A percentile compares a stretch with the other conserved stretches of the same genome.
These are phyloP conservation scores for Sus scrofa DNA, from an alignment of 2,113 vertebrate genomes.

Conservation along the genomic window T2T-Sscrofa CM000817.6:164345501-164346000, in stretches of 20 bases:
- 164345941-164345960: neutral
- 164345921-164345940: conserved; percentile 34
- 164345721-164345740: conserved; percentile 51
- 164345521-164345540: conserved; percentile 25
- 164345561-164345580: conserved; percentile 59
- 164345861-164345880: conserved; percentile 47
- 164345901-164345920: conserved; percentile 35
- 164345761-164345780: conserved; percentile 60
- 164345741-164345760: conserved; percentile 38
- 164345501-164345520: conserved; percentile 41
- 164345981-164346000: conserved; percentile 30
- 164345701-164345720: conserved; percentile 44
- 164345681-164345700: conserved; percentile 17
- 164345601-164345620: conserved; percentile 97
- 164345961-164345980: conserved; percentile 37
- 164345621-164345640: conserved; percentile 96
- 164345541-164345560: no score
- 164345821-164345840: neutral
- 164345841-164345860: neutral
- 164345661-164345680: conserved; percentile 49
- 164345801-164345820: conserved; percentile 49
- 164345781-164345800: conserved; percentile 13
- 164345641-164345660: conserved; percentile 99
- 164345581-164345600: conserved; percentile 98
- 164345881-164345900: conserved; percentile 34